phyloP scores from a whole-genome alignment of 53 echinoderm and acorn worm species.

The Stichopus horrens region DNA sequence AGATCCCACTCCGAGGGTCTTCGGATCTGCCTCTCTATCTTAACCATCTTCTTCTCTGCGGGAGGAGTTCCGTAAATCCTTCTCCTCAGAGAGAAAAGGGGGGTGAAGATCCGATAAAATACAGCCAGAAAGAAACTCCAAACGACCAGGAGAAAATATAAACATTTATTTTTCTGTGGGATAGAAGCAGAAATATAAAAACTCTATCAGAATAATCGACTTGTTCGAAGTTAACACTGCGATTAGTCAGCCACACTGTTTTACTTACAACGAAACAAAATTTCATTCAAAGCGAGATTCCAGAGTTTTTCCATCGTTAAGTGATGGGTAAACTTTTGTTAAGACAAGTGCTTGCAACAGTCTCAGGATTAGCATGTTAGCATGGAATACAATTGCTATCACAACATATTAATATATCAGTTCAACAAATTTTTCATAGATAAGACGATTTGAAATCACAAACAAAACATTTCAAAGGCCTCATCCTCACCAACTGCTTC shows the following conservation, averaged over 20 bases:
- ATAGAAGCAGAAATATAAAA: conserved; percentile 5
- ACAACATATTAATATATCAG: too few species aligned
- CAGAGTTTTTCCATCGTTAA: too few species aligned
- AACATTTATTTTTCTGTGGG: conserved; percentile 51
- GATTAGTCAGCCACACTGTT: neutral
- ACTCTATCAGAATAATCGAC: neutral
- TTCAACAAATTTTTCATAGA: too few species aligned
- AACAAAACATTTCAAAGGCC: too few species aligned
- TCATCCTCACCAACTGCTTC: conserved; percentile 54
- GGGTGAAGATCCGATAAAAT: conserved; percentile 39
- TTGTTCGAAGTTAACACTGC: neutral
- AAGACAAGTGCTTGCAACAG: too few species aligned
- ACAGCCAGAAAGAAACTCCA: conserved; percentile 38
- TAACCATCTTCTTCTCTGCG: neutral
- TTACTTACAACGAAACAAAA: neutral
- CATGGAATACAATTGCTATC: too few species aligned
- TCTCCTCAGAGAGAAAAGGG: conserved; percentile 20
- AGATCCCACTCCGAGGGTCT: conserved; percentile 79
- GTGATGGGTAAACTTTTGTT: too few species aligned
- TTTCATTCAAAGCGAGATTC: too few species aligned
- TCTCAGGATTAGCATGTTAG: too few species aligned
- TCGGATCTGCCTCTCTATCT: conserved; percentile 2
- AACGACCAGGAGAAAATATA: conserved; percentile 45
- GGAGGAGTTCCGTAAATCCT: neutral
- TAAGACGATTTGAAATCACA: too few species aligned